These are phyloP conservation scores for Perca fluviatilis DNA, from an alignment of 2,113 vertebrate species.

Conservation along the genomic window DNA sequence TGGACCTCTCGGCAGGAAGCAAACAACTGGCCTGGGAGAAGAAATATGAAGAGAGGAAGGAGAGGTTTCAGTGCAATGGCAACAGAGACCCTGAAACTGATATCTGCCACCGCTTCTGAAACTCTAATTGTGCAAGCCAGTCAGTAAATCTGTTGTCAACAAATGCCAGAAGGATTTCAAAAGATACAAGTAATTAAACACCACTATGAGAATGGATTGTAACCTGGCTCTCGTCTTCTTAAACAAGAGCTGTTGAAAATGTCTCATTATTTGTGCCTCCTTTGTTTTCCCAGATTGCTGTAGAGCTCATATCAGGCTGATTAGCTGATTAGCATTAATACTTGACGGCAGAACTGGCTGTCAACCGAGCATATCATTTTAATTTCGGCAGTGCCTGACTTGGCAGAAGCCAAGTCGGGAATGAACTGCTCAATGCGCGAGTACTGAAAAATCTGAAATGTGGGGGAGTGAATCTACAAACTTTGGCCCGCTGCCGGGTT, in stretches of 20 bases:
- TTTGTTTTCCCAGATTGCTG: slow-evolving; percentile 46
- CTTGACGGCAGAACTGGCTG: slow-evolving; percentile 53
- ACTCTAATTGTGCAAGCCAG: not conserved
- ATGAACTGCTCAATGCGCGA: slow-evolving; percentile 49
- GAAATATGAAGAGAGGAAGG: not conserved
- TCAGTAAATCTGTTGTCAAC: not conserved
- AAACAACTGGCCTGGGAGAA: slow-evolving; percentile 88
- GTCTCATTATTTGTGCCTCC: slow-evolving; percentile 44
- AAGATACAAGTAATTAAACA: slow-evolving; percentile 17
- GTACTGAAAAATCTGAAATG: slow-evolving; percentile 61
- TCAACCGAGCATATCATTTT: slow-evolving; percentile 71
- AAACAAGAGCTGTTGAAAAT: slow-evolving; percentile 18
- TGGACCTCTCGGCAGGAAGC: slow-evolving; percentile 92
- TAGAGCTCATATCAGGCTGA: slow-evolving; percentile 39
- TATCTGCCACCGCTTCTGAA: not conserved
- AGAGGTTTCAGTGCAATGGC: slow-evolving; percentile 16
- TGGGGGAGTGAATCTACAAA: slow-evolving; percentile 55
- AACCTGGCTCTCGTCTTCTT: slow-evolving; percentile 17
- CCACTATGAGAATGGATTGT: not conserved
- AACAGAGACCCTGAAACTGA: not conserved
- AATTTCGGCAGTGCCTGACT: slow-evolving; percentile 74
- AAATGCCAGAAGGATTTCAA: slow-evolving; percentile 7
- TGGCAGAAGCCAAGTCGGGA: slow-evolving; percentile 71
- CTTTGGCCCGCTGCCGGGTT: slow-evolving; percentile 54
- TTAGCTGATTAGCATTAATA: slow-evolving; percentile 73